A percentile compares a stretch with the other conserved stretches of the same genome.
Evolutionary conservation across 2,113 vertebrate species (phyloP).

Genomic region (Tursiops truncatus): DNA sequence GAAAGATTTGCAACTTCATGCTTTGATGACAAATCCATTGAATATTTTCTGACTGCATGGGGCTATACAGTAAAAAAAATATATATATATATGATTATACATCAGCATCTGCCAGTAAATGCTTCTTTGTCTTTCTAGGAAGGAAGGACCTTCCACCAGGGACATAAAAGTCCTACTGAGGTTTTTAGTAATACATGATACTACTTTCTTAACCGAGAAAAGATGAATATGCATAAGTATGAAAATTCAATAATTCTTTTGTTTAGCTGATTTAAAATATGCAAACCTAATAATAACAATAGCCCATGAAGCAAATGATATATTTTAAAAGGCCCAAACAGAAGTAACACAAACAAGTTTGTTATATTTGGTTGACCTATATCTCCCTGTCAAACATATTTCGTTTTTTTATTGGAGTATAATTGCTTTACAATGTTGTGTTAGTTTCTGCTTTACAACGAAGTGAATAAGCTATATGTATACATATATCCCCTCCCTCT

Average conservation of each 20-base stretch:
- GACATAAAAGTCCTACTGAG: background rate
- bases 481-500: too few species aligned
- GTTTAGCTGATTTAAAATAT: background rate
- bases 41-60: background rate
- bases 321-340: background rate
- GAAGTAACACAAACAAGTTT: background rate
- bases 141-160: background rate
- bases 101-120: background rate
- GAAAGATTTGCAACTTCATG: background rate
- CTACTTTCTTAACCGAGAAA: background rate
- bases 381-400: background rate
- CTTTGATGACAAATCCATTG: background rate
- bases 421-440: too few species aligned
- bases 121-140: background rate
- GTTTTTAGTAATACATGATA: background rate
- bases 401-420: too few species aligned
- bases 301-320: background rate
- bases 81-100: background rate
- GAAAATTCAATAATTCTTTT: background rate
- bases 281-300: background rate
- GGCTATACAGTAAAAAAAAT: background rate
- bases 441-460: too few species aligned
- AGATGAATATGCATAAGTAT: background rate
- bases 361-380: background rate
- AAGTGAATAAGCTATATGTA: too few species aligned